A percentile compares a stretch with the other conserved stretches of the same genome.
These are phyloP conservation scores for Apamea anceps DNA, from an alignment of 2,888 invertebrate genomes.

Conservation along the genomic window DNA sequence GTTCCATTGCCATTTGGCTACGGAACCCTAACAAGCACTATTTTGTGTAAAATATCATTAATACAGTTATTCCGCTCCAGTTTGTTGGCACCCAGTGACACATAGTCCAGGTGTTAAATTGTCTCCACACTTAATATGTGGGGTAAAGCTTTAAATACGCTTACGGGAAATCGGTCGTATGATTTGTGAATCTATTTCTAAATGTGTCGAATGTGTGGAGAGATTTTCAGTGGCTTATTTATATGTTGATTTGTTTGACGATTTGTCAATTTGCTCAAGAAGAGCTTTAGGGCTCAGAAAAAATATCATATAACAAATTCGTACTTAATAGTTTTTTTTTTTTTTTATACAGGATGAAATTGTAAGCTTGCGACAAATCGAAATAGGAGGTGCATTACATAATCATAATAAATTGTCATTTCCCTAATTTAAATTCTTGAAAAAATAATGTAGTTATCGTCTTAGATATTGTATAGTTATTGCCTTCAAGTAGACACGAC, in stretches of 20 bases:
- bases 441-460: too few relatives aligned
- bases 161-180: conserved; percentile 24
- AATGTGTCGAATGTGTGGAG: conserved; percentile 7
- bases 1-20: too few relatives aligned
- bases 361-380: too few relatives aligned
- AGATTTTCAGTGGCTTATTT: conserved; percentile 8
- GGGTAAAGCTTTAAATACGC: conserved; percentile 39
- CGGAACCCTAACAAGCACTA: not conserved
- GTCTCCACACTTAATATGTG: conserved; percentile 20
- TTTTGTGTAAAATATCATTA: conserved; percentile 9
- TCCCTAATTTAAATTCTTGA: too few relatives aligned
- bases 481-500: too few relatives aligned
- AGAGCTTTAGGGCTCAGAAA: not conserved
- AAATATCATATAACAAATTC: not conserved
- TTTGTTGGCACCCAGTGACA: conserved; percentile 41
- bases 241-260: not conserved
- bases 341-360: too few relatives aligned
- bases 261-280: not conserved
- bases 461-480: too few relatives aligned
- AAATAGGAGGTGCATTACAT: too few relatives aligned
- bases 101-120: conserved; percentile 33
- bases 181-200: conserved; percentile 42
- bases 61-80: conserved; percentile 28
- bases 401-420: too few relatives aligned
- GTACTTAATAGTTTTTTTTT: not conserved